A percentile compares a stretch with the other conserved stretches of the same genome.
These are phyloP conservation scores for Odocoileus hemionus DNA, from an alignment of 2,113 vertebrate species.

Conservation along the genomic window DNA sequence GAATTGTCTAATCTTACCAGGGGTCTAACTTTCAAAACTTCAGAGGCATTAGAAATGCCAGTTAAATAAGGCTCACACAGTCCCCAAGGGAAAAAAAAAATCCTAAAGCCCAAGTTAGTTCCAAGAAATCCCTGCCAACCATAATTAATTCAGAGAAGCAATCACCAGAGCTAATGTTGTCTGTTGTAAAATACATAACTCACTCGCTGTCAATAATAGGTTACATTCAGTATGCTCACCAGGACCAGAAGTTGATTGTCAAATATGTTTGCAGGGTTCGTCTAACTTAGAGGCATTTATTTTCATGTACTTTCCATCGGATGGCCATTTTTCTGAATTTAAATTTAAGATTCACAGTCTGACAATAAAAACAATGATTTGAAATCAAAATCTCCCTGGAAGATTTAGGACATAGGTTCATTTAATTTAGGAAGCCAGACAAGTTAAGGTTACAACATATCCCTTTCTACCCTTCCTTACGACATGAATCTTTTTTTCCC, in stretches of 20 bases:
- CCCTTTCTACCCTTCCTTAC: neutral
- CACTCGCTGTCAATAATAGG: neutral
- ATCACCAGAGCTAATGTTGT: neutral
- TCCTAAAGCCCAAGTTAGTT: conserved; percentile 6
- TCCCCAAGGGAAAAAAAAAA: neutral
- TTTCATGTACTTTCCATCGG: neutral
- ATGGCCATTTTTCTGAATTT: neutral
- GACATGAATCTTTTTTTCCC: neutral
- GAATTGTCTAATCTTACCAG: neutral
- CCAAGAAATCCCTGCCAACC: conserved; percentile 31
- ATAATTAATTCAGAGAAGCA: conserved; percentile 45
- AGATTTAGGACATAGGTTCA: neutral
- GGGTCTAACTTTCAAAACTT: neutral
- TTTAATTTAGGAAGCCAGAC: neutral
- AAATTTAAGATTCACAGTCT: neutral
- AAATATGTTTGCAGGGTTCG: neutral
- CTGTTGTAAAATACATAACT: neutral
- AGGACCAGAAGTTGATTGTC: neutral
- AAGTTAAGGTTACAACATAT: neutral
- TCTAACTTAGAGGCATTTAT: neutral
- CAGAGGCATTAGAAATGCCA: neutral
- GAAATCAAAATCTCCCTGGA: neutral
- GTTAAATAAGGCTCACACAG: neutral
- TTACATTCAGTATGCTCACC: neutral
- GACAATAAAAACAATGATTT: neutral